Conservation (phyloP, 2,797 vertebrate species). For the Phoebastria nigripes region DNA sequence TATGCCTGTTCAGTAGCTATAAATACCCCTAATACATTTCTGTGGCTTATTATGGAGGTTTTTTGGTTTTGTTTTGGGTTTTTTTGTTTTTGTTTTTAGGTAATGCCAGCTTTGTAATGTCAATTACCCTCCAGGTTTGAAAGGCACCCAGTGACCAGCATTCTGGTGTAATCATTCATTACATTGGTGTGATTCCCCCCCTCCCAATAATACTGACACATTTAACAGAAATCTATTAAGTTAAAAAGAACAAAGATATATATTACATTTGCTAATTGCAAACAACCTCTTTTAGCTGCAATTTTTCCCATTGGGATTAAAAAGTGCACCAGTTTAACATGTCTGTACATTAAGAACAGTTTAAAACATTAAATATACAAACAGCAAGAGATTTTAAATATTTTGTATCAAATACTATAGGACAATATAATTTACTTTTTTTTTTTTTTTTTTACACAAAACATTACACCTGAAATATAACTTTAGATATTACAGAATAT, state of each 20-base stretch:
- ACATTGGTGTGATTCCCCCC: constrained; percentile 17
- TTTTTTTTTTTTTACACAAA: constrained; percentile 71
- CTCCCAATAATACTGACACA: constrained; percentile 49
- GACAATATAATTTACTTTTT: constrained; percentile 81
- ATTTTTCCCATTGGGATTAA: constrained; percentile 75
- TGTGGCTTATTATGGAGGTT: background rate
- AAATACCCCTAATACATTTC: constrained; percentile 53
- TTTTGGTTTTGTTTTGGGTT: background rate
- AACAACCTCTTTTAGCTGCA: constrained; percentile 74
- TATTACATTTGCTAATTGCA: constrained; percentile 74
- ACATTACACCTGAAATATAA: constrained; percentile 83
- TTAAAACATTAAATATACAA: constrained; percentile 80
- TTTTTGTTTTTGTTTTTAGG: background rate
- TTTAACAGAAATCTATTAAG: constrained; percentile 71
- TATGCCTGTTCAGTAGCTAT: constrained; percentile 57
- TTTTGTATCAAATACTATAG: constrained; percentile 79
- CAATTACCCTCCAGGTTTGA: constrained; percentile 57
- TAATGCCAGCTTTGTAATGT: constrained; percentile 42
- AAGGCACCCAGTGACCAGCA: constrained; percentile 71
- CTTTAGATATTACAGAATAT: constrained; percentile 77
- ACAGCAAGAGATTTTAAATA: constrained; percentile 79
- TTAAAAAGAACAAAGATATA: constrained; percentile 75
- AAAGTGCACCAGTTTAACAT: constrained; percentile 81
- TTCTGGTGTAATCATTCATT: constrained; percentile 48
- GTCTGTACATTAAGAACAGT: constrained; percentile 76